Evolutionary conservation across 1,140 invertebrate genomes (phyloP).

Genomic region (Tribolium castaneum): DNA sequence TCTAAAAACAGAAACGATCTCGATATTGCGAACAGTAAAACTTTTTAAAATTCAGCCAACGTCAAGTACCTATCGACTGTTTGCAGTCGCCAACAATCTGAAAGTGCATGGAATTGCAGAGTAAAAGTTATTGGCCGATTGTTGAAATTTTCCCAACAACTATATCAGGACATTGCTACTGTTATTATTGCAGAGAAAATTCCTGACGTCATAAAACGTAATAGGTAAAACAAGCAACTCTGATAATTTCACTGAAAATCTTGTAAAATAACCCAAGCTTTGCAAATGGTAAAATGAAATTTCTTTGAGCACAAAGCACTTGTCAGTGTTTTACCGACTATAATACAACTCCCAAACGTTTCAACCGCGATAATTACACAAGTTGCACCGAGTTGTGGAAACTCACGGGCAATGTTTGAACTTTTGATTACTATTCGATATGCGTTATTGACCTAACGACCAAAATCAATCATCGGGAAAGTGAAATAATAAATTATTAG

Average conservation of each 20-base stretch:
- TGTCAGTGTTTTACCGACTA: background rate
- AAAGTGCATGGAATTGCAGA: constrained; percentile 52
- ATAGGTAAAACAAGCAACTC: background rate
- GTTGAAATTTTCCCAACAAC: constrained; percentile 55
- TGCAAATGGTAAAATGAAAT: background rate
- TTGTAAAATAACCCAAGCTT: background rate
- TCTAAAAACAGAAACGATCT: too few relatives aligned
- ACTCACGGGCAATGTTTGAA: background rate
- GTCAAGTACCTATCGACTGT: constrained; percentile 11
- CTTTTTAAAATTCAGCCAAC: too few relatives aligned
- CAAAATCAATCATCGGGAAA: background rate
- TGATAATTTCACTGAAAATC: background rate
- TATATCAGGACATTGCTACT: constrained; percentile 64
- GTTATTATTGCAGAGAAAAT: constrained; percentile 72
- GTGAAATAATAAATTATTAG: background rate
- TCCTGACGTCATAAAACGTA: constrained; percentile 65
- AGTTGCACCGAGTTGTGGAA: too few relatives aligned
- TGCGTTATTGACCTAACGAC: background rate
- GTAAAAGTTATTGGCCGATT: constrained; percentile 55
- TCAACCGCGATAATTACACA: background rate
- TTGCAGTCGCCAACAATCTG: constrained; percentile 48
- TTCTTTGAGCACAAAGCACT: background rate
- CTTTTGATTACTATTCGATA: background rate
- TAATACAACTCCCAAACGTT: background rate
- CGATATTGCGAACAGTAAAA: too few relatives aligned